These are phyloP conservation scores for Pangasius djambal DNA, from an alignment of 2,797 vertebrate species.

Conservation along the genomic window DNA sequence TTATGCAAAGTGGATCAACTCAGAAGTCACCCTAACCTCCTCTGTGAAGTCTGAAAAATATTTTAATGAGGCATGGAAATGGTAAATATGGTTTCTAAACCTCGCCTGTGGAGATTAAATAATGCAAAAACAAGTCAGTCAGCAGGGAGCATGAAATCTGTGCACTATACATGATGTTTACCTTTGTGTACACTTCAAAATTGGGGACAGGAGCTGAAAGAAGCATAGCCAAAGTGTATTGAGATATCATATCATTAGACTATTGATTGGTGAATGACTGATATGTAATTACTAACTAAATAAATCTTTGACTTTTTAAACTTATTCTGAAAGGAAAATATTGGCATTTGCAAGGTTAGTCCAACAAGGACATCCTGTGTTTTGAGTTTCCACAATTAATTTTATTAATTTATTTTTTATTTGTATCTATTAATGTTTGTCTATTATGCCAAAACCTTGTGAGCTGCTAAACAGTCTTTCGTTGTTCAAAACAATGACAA, in stretches of 20 bases:
- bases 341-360: neutral
- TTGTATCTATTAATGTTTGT: no score
- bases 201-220: neutral
- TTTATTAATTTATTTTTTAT: slow-evolving; percentile 33
- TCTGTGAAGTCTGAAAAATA: slow-evolving; percentile 71
- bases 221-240: neutral
- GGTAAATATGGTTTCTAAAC: slow-evolving; percentile 36
- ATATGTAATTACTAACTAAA: neutral
- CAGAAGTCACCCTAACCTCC: slow-evolving; percentile 70
- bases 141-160: slow-evolving; percentile 32
- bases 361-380: slow-evolving; percentile 58
- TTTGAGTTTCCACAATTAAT: slow-evolving; percentile 67
- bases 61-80: slow-evolving; percentile 69
- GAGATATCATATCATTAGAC: neutral
- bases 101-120: slow-evolving; percentile 37
- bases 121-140: slow-evolving; percentile 42
- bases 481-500: no score
- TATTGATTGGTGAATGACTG: neutral
- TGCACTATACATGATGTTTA: slow-evolving; percentile 26
- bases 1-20: slow-evolving; percentile 79
- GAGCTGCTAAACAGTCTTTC: no score
- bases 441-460: no score
- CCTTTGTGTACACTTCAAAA: neutral
- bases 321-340: neutral
- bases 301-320: no score